Evolutionary conservation across 1,140 invertebrate species (phyloP), one percentile per base, ranked within the genome.

Genomic region (Vanessa tameamea): DNA sequence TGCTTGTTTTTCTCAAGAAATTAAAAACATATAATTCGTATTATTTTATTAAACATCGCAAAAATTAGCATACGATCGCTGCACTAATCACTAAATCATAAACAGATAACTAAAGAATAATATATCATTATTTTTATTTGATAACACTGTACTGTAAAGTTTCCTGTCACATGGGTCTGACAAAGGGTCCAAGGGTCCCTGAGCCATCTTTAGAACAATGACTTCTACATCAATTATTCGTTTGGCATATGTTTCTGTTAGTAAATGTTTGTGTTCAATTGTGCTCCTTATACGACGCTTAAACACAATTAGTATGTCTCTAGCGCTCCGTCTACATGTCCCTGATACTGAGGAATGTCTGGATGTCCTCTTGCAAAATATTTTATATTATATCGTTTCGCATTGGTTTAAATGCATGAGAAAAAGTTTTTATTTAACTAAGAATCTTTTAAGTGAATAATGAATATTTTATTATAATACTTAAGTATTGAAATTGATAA

Each of bases 181-280:
- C n/a, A 59, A 47, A 13, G 47, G 4, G 15, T 51, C 64, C 64
- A 47, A 13, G 47, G 4, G 15, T 51, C 64, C 64, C 14, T 23
- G 23, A n/a, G 9, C 64, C 43, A 47, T 63, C 31, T 47, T 64
- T 51, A 51, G 64, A 53, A 66, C 64, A 66, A 66, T 66, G 64
- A 61, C 23, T 37, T 11, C 47, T 48, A 5, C 23, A 66, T 66
- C 47, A 47, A 31, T 51, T 53, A 66, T 66, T 66, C 64, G 47
- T 16, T 37, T 51, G 64, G 64, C 47, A 66, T 51, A 23, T 51
- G 48, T 20, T 47, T 66, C 12, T 48, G 23, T 31, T 31, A 9
- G 48, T 51, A 66, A 37, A 61, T 61, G 57, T 61, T 61, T 20
- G 14, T 66, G 43, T 31, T 16, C 64, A 66, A 66, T 66, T 66